A percentile compares a stretch with the other conserved stretches of the same genome.
phyloP scores from a whole-genome alignment of 2,888 invertebrate species.

The Amphimallon solstitiale region DNA sequence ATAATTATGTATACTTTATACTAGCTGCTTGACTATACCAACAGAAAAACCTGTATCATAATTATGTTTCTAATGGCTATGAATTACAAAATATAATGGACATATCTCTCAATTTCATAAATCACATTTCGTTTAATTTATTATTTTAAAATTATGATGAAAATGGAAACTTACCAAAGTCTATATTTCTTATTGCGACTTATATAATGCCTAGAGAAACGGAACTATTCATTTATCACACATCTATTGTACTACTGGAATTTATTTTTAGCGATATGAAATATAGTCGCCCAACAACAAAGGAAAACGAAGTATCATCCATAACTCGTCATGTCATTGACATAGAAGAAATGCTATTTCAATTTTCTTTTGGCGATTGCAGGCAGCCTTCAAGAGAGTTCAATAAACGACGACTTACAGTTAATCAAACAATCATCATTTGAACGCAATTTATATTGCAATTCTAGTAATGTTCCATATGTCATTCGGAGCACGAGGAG shows the following conservation, averaged over 20 bases:
- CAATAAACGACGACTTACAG: conserved; percentile 26
- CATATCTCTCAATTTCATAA: no score
- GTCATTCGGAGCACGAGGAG: background rate
- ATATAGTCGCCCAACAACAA: background rate
- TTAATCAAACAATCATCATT: conserved; percentile 18
- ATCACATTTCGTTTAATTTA: background rate
- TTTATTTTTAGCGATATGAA: background rate
- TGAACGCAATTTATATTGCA: conserved; percentile 10
- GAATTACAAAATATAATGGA: no score
- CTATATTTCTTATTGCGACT: background rate
- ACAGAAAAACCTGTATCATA: no score
- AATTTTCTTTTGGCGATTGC: conserved; percentile 28
- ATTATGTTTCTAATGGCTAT: no score
- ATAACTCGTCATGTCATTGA: conserved; percentile 7
- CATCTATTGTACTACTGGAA: background rate
- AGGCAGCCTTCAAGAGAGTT: conserved; percentile 6
- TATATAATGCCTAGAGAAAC: background rate
- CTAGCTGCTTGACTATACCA: no score
- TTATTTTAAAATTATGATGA: background rate
- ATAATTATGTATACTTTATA: no score
- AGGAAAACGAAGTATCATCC: background rate
- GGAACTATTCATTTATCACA: background rate
- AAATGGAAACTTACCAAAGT: background rate
- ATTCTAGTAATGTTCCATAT: conserved; percentile 19
- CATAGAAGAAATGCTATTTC: conserved; percentile 9